phyloP scores from a whole-genome alignment of 1,140 invertebrate species.

The Pseudomyrmex pallidus region DNA sequence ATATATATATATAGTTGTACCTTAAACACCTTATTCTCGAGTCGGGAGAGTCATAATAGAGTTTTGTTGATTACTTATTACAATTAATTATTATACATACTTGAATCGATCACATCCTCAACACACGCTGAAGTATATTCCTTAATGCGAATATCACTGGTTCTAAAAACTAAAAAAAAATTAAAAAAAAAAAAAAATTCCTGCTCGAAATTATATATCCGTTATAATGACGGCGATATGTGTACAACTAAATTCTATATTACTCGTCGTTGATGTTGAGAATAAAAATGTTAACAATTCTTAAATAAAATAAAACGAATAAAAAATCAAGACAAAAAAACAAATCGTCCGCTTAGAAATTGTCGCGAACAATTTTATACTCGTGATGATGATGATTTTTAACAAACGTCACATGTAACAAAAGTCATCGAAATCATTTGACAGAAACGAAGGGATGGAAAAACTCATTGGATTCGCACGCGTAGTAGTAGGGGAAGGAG shows the following conservation, averaged over 20 bases:
- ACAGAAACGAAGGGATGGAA: neutral
- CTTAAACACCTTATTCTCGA: neutral
- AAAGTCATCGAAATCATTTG: no score
- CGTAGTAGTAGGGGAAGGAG: no score
- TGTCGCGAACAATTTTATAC: no score
- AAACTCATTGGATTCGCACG: neutral
- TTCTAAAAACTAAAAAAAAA: conserved; percentile 15
- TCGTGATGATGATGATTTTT: no score
- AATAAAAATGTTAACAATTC: neutral
- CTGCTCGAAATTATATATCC: neutral
- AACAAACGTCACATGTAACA: no score
- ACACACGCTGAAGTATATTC: neutral
- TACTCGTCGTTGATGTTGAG: conserved; percentile 7
- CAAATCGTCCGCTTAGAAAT: neutral
- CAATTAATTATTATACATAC: conserved; percentile 13
- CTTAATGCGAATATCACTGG: conserved; percentile 39
- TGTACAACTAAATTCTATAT: neutral
- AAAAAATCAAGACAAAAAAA: neutral
- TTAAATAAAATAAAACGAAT: conserved; percentile 22
- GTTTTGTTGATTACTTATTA: neutral
- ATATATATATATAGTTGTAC: neutral
- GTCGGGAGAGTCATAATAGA: no score
- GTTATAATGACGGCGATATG: neutral
- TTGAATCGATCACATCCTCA: conserved; percentile 4
- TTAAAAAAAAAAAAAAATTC: conserved; percentile 4